phyloP scores from a whole-genome alignment of 2,113 vertebrate genomes.

The Melospiza melodia region DNA sequence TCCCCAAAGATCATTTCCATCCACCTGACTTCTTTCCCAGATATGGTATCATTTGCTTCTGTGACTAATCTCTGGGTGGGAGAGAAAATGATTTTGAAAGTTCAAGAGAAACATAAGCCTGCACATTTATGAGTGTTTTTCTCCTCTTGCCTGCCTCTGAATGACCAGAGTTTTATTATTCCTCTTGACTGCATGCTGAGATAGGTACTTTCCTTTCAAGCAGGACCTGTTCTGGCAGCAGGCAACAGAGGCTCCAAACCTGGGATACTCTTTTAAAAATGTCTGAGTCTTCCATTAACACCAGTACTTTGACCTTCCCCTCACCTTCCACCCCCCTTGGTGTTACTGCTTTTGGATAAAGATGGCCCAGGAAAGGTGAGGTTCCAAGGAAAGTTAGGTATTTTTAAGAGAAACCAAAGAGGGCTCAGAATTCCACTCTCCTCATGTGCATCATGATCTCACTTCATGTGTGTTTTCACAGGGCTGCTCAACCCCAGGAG shows the following conservation, averaged over 20 bases:
- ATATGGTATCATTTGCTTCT: constrained; percentile 19
- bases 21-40: constrained; percentile 7
- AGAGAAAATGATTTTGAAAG: constrained; percentile 25
- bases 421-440: not conserved
- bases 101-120: constrained; percentile 40
- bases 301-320: not conserved
- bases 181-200: constrained; percentile 38
- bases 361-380: not conserved
- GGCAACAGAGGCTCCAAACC: not conserved
- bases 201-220: constrained; percentile 53
- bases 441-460: not conserved
- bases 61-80: constrained; percentile 19
- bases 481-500: not conserved
- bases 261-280: not conserved
- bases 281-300: constrained; percentile 29
- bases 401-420: not conserved
- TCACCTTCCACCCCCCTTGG: not conserved
- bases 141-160: constrained; percentile 18
- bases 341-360: not conserved
- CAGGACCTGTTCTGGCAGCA: constrained; percentile 17
- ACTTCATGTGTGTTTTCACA: not conserved
- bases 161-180: constrained; percentile 45
- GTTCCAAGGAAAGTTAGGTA: not conserved
- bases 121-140: constrained; percentile 54
- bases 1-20: not conserved